Evolutionary conservation across 2,888 invertebrate species (phyloP), one percentile per base, ranked within the genome.

Genomic region (Toxonevra muliebris): DNA sequence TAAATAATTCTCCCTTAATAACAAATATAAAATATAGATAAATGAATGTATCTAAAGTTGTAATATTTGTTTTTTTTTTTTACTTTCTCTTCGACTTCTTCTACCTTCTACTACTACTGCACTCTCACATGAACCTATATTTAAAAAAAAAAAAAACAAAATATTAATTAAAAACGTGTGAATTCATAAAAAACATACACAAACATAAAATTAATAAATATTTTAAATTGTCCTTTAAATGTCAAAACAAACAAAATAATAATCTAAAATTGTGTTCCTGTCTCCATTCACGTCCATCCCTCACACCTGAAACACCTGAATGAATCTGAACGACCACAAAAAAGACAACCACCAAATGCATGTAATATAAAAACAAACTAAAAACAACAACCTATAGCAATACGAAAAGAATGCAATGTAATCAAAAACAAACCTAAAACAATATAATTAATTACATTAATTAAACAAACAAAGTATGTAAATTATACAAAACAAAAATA

Each of bases 31-130:
- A 4, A 30, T 43, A 48, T 57, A 64, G 50, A 8, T 42, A 15
- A 58, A 61, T 43, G 66, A 62, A 52, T 80, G 82, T 80, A 77
- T 79, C 82, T 80, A 82, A 82, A 81, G 76, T 77, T 30, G 30
- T 30, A 30, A 30, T 30, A 30, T 30, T 30, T 30, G 30, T 30
- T 30, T 30, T 30, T 30, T 75, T 80, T 77, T 79, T 71, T 76
- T 77, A 65, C 64, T 73, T 73, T 77, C 75, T 74, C 76, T 80
- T 65, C 65, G 59, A 74, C 75, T 74, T 77, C 72, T 67, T 71
- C 72, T 70, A 72, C 77, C 80, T 79, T 77, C 77, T 63, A 43
- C 43, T 41, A 13, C 43, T 43, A 52, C 43, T 43, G 42, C 59
- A 59, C 65, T 69, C 64, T 64, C 65, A 62, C 54, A 48, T 67